Evolutionary conservation across 2,797 vertebrate species (phyloP), one percentile per base, ranked within the genome.

Genomic region (Schizothorax lantsangensis): DNA sequence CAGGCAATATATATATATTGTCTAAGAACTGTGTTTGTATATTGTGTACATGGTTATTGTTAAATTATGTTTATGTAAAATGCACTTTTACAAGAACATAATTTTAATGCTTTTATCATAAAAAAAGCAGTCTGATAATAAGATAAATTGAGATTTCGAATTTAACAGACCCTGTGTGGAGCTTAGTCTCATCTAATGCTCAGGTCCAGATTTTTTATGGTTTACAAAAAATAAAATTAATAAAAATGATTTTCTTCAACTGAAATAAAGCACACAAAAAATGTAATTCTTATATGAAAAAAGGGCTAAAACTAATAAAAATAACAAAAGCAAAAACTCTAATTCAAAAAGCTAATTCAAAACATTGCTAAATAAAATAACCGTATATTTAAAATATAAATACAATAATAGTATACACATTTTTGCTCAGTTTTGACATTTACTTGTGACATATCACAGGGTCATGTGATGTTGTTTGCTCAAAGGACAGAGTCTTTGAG

Each of bases 391-490:
- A n/a, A 43, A 14, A n/a, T 72, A 30, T 19, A 45, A n/a, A 79
- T 43, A 19, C 9, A 45, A 21, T 26, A 30, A 45, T 19, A 43
- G 8, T 19, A 45, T 26, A 62, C 19, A 36, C 10, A 36, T 10
- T 30, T 62, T 64, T 47, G 23, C 43, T 26, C 47, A 49, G 21
- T 43, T 49, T 17, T 83, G 64, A 88, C 52, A 84, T 40, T 54
- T 71, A 77, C 38, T 72, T 79, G 73, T 64, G 52, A 59, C 86
- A 91, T 78, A 71, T 69, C 77, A 80, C 78, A 81, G 57, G 71
- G 66, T 82, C 45, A 75, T 75, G 80, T 78, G 38, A 73, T 83
- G 21, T 36, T 83, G 45, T 74, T 87, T 85, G 38, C 19, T 84
- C 26, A 57, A 47, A 84, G 40, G 7, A 79, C 21, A 77, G 52